Percentiles rank a stretch among this genome's conserved stretches.
These are phyloP conservation scores for Orchestes rusci DNA, from an alignment of 2,888 invertebrate genomes.

Conservation along the genomic window DNA sequence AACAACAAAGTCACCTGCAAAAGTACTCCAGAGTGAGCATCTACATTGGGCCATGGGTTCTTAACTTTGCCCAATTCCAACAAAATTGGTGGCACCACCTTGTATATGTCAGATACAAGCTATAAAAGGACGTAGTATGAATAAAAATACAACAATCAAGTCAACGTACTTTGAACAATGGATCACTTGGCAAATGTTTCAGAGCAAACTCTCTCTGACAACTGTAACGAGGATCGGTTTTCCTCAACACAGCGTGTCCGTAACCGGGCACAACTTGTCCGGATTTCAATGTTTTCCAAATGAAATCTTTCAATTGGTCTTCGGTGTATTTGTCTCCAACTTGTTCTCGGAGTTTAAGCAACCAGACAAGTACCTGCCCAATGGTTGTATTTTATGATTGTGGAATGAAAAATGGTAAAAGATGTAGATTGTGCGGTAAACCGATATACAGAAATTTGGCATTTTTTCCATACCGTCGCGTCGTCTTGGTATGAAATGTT, in stretches of 20 bases:
- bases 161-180: conserved; percentile 65
- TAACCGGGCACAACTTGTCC: conserved; percentile 97
- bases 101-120: conserved; percentile 84
- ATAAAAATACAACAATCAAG: background rate
- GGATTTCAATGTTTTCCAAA: conserved; percentile 93
- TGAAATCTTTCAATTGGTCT: conserved; percentile 90
- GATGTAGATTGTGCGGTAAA: no score
- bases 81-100: conserved; percentile 86
- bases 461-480: no score
- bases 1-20: conserved; percentile 60
- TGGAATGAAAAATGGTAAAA: no score
- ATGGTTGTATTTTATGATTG: no score
- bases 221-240: conserved; percentile 88
- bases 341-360: conserved; percentile 81
- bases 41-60: conserved; percentile 98
- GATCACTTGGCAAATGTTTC: conserved; percentile 88
- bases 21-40: conserved; percentile 92
- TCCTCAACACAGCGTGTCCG: conserved; percentile 92
- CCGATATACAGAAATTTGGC: no score
- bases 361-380: conserved; percentile 80
- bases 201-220: conserved; percentile 92
- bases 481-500: no score
- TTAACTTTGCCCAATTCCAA: conserved; percentile 92
- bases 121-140: conserved; percentile 35
- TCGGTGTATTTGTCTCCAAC: conserved; percentile 82